Evolutionary conservation across 2,113 vertebrate species (phyloP).

Genomic region (Protobothrops flavoviridis): DNA sequence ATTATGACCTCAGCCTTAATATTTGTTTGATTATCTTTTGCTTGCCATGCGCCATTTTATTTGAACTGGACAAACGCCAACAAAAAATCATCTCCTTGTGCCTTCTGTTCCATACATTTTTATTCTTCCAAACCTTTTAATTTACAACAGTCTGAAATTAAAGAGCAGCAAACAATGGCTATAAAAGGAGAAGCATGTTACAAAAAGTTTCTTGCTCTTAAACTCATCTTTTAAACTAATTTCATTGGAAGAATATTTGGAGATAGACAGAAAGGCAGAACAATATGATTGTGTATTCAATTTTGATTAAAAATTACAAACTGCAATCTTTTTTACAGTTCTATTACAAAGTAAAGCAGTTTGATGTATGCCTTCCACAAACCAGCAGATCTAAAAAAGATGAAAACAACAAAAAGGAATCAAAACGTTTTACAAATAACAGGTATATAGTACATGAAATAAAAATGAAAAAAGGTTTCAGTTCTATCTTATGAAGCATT

Average conservation of each 20-base stretch:
- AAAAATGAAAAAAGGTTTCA: conserved; percentile 9
- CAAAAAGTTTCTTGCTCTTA: conserved; percentile 24
- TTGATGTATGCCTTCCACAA: not conserved
- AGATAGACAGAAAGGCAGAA: not conserved
- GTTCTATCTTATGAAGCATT: not conserved
- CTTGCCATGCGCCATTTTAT: conserved; percentile 67
- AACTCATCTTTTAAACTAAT: conserved; percentile 13
- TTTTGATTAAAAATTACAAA: not conserved
- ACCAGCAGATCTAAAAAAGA: no score
- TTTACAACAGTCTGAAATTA: conserved; percentile 15
- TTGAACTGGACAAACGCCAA: conserved; percentile 68
- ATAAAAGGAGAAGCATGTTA: conserved; percentile 7
- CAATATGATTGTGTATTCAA: not conserved
- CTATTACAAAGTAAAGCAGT: not conserved
- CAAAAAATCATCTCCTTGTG: conserved; percentile 59
- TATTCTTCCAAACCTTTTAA: not conserved
- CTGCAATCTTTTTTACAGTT: not conserved
- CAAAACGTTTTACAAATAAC: not conserved
- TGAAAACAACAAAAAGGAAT: not conserved
- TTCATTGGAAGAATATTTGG: not conserved
- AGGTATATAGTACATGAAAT: conserved; percentile 15
- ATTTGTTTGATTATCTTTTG: conserved; percentile 46
- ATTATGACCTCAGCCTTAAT: conserved; percentile 72
- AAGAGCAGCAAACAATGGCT: not conserved
- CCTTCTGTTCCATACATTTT: not conserved